A percentile compares a stretch with the other conserved stretches of the same genome.
phyloP scores from a whole-genome alignment of 2,888 invertebrate genomes.

The Amphipoea lucens region DNA sequence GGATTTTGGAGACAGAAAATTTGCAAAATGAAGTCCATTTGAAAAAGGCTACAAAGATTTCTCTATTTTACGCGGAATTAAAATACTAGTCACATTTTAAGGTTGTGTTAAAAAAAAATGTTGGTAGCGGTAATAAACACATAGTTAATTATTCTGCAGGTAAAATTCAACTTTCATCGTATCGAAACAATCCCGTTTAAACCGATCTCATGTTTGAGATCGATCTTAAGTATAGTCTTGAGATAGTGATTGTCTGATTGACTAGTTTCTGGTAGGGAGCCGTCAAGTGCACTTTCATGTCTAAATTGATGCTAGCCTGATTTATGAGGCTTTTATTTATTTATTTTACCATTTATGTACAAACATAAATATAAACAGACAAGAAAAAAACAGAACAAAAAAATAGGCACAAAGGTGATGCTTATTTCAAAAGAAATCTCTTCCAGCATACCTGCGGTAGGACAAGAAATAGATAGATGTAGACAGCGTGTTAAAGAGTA shows the following conservation, averaged over 20 bases:
- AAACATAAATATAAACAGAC: too few species aligned
- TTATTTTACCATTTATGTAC: too few species aligned
- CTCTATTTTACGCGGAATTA: not conserved
- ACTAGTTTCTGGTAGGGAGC: not conserved
- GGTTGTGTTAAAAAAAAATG: not conserved
- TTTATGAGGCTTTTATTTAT: not conserved
- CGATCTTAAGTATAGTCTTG: not conserved
- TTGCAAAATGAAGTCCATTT: too few species aligned
- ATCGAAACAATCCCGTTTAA: not conserved
- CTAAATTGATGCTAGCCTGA: not conserved
- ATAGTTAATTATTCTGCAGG: not conserved
- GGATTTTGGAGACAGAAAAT: not conserved
- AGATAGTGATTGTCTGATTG: not conserved
- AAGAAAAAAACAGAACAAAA: too few species aligned
- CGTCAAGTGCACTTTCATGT: not conserved
- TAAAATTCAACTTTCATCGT: not conserved
- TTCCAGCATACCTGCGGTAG: too few species aligned
- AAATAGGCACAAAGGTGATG: too few species aligned
- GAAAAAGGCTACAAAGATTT: not conserved
- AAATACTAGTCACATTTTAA: not conserved
- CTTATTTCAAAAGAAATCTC: too few species aligned
- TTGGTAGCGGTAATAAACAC: not conserved
- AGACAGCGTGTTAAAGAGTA: too few species aligned
- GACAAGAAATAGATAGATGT: too few species aligned
- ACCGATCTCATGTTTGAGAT: not conserved